Base-by-base conservation (phyloP, 2,888 invertebrate species). In the Metacarcinus magister region DNA sequence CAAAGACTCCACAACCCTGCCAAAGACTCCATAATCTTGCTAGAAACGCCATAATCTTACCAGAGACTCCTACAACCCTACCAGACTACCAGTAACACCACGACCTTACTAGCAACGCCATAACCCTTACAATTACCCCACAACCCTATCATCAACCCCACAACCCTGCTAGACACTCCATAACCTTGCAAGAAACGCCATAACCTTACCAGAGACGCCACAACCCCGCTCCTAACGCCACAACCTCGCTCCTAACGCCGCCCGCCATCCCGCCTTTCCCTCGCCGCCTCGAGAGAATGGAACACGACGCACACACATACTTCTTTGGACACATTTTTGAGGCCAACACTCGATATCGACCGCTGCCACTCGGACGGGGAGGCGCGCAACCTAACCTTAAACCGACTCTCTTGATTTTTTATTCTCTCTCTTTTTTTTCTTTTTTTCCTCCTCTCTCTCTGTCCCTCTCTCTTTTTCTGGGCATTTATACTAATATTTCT, bases 221-320 rank as follows among this genome's bases (percentile, higher is more conserved):
- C 67, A 67, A 67, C n/a, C 1, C 67, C 67, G 67, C 67, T 23
- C 5, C 67, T 23, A 23, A 67, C 67, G 67, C 67, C 67, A 67
- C 67, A 16, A 67, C 5, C 19, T 23, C 67, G 16, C 67, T 1
- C 4, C 0, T 23, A 19, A 60, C 60, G 60, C n/a, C n/a, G n/a
- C n/a, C 67, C 67, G 67, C 67, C 67, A 67, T 67, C 67, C 67
- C 67, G 67, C 67, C 67, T 16, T 4, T 23, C 67, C 67, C 19
- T 23, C n/a, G 67, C 4, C 67, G 67, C 19, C 67, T 67, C 67
- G n/a, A 67, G 67, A 67, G 67, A 67, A 67, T 67, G 67, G 67
- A 67, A 67, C 67, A 67, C 67, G 67, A 67, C 67, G 67, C 67
- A 67, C n/a, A 67, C 67, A 67, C 67, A 67, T 67, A 67, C 19